Base-by-base conservation (phyloP, 2,888 invertebrate genomes). In the Marronus borbonicus region DNA sequence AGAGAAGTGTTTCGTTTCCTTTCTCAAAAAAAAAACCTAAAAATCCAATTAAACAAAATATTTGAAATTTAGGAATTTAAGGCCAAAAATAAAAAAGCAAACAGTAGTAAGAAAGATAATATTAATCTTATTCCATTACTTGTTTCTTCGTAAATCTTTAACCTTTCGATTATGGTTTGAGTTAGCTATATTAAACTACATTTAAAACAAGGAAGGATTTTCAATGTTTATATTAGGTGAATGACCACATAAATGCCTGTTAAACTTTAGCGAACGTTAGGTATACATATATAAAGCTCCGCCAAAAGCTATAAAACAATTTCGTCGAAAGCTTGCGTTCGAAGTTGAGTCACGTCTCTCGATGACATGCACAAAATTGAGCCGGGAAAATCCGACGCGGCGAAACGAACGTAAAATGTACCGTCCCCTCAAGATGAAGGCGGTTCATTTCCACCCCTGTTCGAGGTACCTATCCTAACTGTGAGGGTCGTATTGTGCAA, bases 291-390 rank as follows among this genome's bases (percentile, higher is more conserved):
- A 58, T 31, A 39, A 58, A 68, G 17, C n/a, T 31, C 36, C 17
- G 72, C 85, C 86, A 83, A 83, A 84, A 83, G 86, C 84, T 84
- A 85, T 87, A 87, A 87, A 88, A 88, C 87, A 87, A 88, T 88
- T 88, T 88, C 86, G 87, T 85, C 84, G 84, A 79, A 83, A 83
- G 83, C 81, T 66, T 82, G 82, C 84, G 85, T 87, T 87, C 85
- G 83, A 80, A 87, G 86, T 87, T 86, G 86, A 86, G 86, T 87
- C 88, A 88, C 88, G 88, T 88, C 86, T 84, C 85, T 86, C 86
- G 87, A 86, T 88, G 87, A 87, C 88, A 86, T 87, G 86, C 85
- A 86, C 86, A 86, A 87, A 87, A 87, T 86, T 86, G 86, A 87
- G 86, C 86, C 82, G 76, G 84, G 84, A 85, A 86, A 86, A 85